A percentile compares a stretch with the other conserved stretches of the same genome.
These are phyloP conservation scores for Cephus pygmeus DNA, from an alignment of 2,888 invertebrate genomes.

Conservation along the genomic window DNA sequence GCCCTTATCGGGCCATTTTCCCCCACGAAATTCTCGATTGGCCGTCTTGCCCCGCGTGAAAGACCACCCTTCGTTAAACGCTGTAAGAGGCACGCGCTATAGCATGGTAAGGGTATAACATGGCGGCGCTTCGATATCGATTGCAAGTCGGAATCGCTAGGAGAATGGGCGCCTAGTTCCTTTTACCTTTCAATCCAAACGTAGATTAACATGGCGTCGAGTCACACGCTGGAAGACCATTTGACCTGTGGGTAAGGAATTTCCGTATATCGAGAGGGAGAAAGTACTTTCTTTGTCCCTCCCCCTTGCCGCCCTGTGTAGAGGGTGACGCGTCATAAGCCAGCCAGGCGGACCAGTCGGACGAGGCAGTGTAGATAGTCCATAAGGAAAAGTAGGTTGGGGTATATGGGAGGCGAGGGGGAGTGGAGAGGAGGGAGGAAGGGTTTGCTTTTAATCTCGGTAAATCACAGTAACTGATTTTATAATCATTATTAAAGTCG, in stretches of 20 bases:
- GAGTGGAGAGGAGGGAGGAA: not conserved
- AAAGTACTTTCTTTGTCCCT: conserved; percentile 12
- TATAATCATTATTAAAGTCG: conserved; percentile 42
- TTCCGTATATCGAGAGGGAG: not conserved
- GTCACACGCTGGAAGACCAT: conserved; percentile 38
- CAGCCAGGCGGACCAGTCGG: no score
- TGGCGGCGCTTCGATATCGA: not conserved
- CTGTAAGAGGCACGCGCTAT: no score
- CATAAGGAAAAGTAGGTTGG: no score
- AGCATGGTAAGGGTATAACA: no score
- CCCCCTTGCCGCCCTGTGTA: no score
- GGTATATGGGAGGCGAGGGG: no score
- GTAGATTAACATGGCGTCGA: conserved; percentile 32
- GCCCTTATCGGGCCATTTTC: no score
- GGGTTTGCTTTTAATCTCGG: conserved; percentile 42
- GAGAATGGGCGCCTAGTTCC: not conserved
- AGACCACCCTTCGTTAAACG: no score
- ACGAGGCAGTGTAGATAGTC: no score
- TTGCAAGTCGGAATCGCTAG: not conserved
- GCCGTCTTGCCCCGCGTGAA: no score
- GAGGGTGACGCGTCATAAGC: no score
- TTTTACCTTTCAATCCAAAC: conserved; percentile 1
- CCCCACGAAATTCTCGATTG: no score
- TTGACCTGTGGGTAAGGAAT: conserved; percentile 18
- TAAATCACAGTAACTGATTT: conserved; percentile 43